A percentile compares a stretch with the other conserved stretches of the same genome.
phyloP scores from a whole-genome alignment of 2,888 invertebrate species.

The Lasioglossum vierecki region DNA sequence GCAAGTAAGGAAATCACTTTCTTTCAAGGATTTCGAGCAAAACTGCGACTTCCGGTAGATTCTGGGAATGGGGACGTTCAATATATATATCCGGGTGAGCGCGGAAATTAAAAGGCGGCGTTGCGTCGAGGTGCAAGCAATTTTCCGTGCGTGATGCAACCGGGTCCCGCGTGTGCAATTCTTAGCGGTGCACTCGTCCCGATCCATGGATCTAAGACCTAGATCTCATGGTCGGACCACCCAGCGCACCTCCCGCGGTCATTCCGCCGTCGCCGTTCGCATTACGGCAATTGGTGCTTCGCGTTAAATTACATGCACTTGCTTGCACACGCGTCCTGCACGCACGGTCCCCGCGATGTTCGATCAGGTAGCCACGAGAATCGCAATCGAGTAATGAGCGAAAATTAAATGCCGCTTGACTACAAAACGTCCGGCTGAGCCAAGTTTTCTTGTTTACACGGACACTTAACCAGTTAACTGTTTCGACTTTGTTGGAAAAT shows the following conservation, averaged over 20 bases:
- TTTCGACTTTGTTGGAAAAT: no score
- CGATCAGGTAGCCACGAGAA: conserved; percentile 32
- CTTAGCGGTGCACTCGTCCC: conserved; percentile 32
- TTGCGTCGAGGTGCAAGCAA: conserved; percentile 10
- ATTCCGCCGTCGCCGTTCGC: conserved; percentile 55
- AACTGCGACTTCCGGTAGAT: not conserved
- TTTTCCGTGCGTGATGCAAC: conserved; percentile 28
- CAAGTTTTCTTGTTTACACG: not conserved
- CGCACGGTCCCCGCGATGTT: conserved; percentile 6
- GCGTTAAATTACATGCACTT: conserved; percentile 62
- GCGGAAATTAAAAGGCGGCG: conserved; percentile 23
- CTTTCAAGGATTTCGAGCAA: not conserved
- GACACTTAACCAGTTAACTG: no score
- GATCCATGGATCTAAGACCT: conserved; percentile 59
- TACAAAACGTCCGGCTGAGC: not conserved
- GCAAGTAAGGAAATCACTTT: not conserved
- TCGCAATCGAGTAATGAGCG: conserved; percentile 31
- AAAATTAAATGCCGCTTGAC: conserved; percentile 28
- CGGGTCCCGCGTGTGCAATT: conserved; percentile 16
- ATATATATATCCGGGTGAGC: not conserved
- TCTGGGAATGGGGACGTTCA: not conserved
- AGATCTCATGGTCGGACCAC: conserved; percentile 69
- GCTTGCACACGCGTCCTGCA: conserved; percentile 4
- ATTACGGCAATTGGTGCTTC: conserved; percentile 71
- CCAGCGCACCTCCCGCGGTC: conserved; percentile 68